Percentiles rank a stretch among this genome's conserved stretches.
Evolutionary conservation across 2,113 vertebrate species (phyloP).

Genomic region (Cairina moschata): DNA sequence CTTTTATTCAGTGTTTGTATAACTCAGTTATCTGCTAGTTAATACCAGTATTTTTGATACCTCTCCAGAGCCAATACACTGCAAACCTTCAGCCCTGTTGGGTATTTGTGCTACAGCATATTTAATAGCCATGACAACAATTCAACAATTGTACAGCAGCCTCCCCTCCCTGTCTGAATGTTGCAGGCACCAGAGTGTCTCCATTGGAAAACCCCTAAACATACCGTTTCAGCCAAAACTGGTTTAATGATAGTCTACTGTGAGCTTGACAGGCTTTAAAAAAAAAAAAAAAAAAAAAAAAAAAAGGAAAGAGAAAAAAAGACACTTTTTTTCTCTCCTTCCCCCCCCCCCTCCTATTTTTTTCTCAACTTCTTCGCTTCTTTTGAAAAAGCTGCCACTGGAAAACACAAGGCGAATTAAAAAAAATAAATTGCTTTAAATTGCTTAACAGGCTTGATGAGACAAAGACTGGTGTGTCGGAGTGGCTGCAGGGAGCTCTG

Average conservation of each 20-base stretch:
- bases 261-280: slow-evolving; percentile 63
- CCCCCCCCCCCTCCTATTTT: neutral
- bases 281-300: neutral
- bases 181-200: slow-evolving; percentile 78
- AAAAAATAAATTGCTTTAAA: slow-evolving; percentile 70
- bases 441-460: slow-evolving; percentile 73
- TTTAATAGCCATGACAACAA: slow-evolving; percentile 84
- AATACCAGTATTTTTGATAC: slow-evolving; percentile 58
- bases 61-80: slow-evolving; percentile 60
- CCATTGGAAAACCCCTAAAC: slow-evolving; percentile 74
- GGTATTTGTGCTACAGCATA: slow-evolving; percentile 71
- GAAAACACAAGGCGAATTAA: slow-evolving; percentile 67
- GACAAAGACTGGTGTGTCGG: slow-evolving; percentile 79
- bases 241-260: slow-evolving; percentile 68
- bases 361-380: neutral
- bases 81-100: slow-evolving; percentile 64
- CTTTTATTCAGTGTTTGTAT: slow-evolving; percentile 51
- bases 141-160: slow-evolving; percentile 80
- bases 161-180: slow-evolving; percentile 75
- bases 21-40: slow-evolving; percentile 68
- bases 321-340: neutral
- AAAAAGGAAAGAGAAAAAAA: neutral
- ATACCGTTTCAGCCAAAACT: slow-evolving; percentile 74
- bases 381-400: slow-evolving; percentile 44
- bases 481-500: slow-evolving; percentile 65